phyloP scores from a whole-genome alignment of 2,113 vertebrate species.

The Cavia porcellus region DNA sequence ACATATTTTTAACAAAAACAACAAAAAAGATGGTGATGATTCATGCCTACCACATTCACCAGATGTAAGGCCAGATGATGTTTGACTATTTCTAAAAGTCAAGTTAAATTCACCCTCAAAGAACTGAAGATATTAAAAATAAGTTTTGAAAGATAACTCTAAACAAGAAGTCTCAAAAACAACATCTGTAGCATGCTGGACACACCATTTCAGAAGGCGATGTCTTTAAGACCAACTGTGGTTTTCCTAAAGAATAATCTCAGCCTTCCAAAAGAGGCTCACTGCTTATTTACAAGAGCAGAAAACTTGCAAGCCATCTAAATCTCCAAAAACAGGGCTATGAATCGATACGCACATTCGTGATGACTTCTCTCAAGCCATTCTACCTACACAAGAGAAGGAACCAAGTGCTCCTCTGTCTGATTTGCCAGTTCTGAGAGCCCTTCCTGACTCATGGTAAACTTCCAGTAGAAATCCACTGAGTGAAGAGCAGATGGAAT shows the following conservation, averaged over 20 bases:
- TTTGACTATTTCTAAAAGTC: constrained; percentile 66
- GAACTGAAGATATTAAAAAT: constrained; percentile 60
- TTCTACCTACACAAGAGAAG: too few relatives aligned
- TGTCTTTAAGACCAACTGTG: neutral
- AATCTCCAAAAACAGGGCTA: constrained; percentile 7
- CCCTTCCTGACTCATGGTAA: neutral
- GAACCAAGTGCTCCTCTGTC: neutral
- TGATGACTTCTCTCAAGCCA: neutral
- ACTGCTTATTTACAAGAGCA: neutral
- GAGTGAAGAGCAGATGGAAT: neutral
- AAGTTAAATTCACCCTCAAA: constrained; percentile 62
- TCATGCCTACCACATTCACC: constrained; percentile 49
- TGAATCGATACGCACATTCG: neutral
- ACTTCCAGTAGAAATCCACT: neutral
- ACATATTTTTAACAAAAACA: constrained; percentile 37
- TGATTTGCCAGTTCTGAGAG: too few relatives aligned
- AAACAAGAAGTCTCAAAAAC: constrained; percentile 53
- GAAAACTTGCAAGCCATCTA: neutral
- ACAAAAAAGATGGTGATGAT: constrained; percentile 23
- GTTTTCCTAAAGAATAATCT: neutral
- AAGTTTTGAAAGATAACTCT: constrained; percentile 64
- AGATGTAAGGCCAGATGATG: constrained; percentile 75
- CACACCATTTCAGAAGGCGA: neutral
- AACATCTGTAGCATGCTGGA: neutral
- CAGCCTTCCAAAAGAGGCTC: neutral